These are phyloP conservation scores for Epistrophella euchroma DNA, from an alignment of 2,888 invertebrate genomes.

Conservation along the genomic window DNA sequence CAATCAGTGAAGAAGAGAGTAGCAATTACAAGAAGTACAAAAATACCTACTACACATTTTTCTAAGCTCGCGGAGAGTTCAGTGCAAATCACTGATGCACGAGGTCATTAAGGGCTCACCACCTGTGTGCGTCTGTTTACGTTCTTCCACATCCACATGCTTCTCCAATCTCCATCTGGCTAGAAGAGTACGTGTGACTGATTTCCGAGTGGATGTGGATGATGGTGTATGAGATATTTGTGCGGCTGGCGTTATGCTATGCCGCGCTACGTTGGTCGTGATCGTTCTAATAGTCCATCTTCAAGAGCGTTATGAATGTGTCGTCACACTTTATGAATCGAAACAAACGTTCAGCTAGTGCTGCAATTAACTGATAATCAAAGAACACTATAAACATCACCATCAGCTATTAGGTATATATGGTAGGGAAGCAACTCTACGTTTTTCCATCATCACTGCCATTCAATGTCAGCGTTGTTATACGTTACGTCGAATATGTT, in stretches of 20 bases:
- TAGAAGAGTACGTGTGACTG: slow-evolving; percentile 45
- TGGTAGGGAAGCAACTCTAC: neutral
- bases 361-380: slow-evolving; percentile 75
- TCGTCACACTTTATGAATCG: slow-evolving; percentile 70
- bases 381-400: slow-evolving; percentile 69
- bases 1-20: neutral
- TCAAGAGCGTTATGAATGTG: slow-evolving; percentile 51
- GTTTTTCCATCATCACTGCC: slow-evolving; percentile 39
- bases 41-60: slow-evolving; percentile 2
- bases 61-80: slow-evolving; percentile 50
- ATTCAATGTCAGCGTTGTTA: slow-evolving; percentile 22
- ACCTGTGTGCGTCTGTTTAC: slow-evolving; percentile 51
- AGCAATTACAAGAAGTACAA: slow-evolving; percentile 54
- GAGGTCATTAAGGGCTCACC: slow-evolving; percentile 73
- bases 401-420: slow-evolving; percentile 37
- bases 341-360: slow-evolving; percentile 66
- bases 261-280: neutral
- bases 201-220: slow-evolving; percentile 29
- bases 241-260: too few species aligned
- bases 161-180: slow-evolving; percentile 22
- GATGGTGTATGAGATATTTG: slow-evolving; percentile 39
- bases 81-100: slow-evolving; percentile 69
- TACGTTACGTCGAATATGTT: neutral
- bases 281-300: slow-evolving; percentile 26
- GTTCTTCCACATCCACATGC: neutral